Evolutionary conservation across 2,113 vertebrate species (phyloP).

Genomic region (Catharus minimus): DNA sequence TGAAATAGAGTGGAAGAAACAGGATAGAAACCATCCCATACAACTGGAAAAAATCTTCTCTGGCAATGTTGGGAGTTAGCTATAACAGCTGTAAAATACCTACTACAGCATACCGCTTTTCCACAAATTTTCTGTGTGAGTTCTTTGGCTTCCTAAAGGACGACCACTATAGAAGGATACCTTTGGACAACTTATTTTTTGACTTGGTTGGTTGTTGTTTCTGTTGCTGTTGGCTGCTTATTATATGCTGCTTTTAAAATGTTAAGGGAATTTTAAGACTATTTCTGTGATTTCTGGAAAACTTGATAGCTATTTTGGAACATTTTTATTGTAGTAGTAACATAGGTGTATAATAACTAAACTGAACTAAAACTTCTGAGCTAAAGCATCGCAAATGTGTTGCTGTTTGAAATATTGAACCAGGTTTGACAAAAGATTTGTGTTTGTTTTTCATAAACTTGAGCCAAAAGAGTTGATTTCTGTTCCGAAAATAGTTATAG

Average conservation of each 20-base stretch:
- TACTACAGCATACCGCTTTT: not conserved
- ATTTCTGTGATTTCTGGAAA: not conserved
- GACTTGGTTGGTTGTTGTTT: not conserved
- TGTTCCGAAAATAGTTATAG: not conserved
- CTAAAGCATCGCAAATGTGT: not conserved
- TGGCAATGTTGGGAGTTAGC: not conserved
- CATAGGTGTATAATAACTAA: not conserved
- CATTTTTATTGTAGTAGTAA: not conserved
- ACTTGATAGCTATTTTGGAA: not conserved
- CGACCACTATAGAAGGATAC: not conserved
- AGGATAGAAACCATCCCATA: not conserved
- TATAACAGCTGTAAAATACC: not conserved
- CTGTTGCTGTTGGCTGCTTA: not conserved
- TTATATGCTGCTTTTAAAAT: not conserved
- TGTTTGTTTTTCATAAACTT: not conserved
- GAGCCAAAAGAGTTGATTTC: not conserved
- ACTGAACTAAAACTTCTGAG: not conserved
- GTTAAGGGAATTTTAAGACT: not conserved
- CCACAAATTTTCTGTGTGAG: not conserved
- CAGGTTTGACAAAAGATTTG: not conserved
- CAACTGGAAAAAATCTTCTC: not conserved
- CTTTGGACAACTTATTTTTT: not conserved
- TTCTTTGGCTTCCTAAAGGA: not conserved
- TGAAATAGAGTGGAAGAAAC: not conserved
- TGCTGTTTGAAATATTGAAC: not conserved